Evolutionary conservation across 2,113 vertebrate genomes (phyloP).

Genomic region (Pterophyllum scalare): DNA sequence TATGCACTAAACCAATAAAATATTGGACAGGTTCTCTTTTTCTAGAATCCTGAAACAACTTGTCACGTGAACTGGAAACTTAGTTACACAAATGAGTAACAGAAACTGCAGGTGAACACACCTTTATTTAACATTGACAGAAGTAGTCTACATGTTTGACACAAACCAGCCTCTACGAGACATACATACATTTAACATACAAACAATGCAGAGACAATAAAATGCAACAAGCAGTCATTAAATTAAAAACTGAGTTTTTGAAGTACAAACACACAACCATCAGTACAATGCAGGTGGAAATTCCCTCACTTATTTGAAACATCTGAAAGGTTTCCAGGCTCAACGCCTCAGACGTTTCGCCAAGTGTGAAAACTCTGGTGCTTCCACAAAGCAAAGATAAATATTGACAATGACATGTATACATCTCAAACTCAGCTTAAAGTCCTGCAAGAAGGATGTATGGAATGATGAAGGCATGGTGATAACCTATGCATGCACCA

Average conservation of each 20-base stretch:
- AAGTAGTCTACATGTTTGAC: constrained; percentile 52
- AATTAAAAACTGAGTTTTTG: constrained; percentile 49
- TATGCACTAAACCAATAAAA: background rate
- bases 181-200: constrained; percentile 43
- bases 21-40: background rate
- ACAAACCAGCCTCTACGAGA: constrained; percentile 40
- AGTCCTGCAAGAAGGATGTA: constrained; percentile 9
- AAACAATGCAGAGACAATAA: constrained; percentile 42
- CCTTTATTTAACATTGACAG: constrained; percentile 72
- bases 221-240: constrained; percentile 56
- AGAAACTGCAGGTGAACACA: constrained; percentile 17
- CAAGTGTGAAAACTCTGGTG: background rate
- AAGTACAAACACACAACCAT: constrained; percentile 15
- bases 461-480: constrained; percentile 43
- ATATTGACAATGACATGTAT: constrained; percentile 13
- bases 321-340: constrained; percentile 10
- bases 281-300: background rate
- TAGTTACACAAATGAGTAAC: background rate
- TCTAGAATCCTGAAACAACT: too few relatives aligned
- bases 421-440: background rate
- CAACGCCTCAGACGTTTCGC: background rate
- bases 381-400: constrained; percentile 13
- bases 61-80: background rate
- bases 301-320: background rate
- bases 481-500: constrained; percentile 1